A percentile compares a stretch with the other conserved stretches of the same genome.
Evolutionary conservation across 2,113 vertebrate species (phyloP).

Genomic region (Limanda limanda): DNA sequence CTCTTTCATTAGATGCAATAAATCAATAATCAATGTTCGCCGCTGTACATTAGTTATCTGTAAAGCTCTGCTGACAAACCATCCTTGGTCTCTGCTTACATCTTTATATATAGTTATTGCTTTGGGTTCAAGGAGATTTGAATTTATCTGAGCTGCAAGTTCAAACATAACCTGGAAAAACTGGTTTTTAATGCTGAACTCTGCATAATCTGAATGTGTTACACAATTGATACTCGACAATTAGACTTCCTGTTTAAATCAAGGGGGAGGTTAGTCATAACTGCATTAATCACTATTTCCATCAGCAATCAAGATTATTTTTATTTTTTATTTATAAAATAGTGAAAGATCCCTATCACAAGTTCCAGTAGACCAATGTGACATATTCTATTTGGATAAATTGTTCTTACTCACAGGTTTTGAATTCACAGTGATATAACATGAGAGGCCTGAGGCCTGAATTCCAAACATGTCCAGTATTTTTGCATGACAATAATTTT

Average conservation of each 20-base stretch:
- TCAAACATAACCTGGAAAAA: background rate
- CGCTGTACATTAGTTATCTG: background rate
- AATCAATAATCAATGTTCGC: background rate
- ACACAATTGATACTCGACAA: background rate
- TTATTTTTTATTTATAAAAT: background rate
- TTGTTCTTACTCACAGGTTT: background rate
- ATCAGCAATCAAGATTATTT: background rate
- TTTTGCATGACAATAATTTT: background rate
- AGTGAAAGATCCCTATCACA: background rate
- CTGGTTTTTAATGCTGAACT: background rate
- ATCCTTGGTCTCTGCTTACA: background rate
- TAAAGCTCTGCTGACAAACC: background rate
- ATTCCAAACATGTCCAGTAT: too few relatives aligned
- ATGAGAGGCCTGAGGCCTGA: background rate
- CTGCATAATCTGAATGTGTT: too few relatives aligned
- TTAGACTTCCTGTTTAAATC: too few relatives aligned
- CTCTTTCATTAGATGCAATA: conserved; percentile 5
- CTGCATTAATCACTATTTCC: background rate
- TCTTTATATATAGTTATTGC: background rate
- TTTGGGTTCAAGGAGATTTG: background rate
- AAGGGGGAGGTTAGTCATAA: background rate
- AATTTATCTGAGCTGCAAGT: background rate
- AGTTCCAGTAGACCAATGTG: background rate
- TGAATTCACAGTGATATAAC: background rate
- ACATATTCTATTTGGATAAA: too few relatives aligned